Evolutionary conservation across 2,797 vertebrate genomes (phyloP).

Genomic region (Fratercula arctica): DNA sequence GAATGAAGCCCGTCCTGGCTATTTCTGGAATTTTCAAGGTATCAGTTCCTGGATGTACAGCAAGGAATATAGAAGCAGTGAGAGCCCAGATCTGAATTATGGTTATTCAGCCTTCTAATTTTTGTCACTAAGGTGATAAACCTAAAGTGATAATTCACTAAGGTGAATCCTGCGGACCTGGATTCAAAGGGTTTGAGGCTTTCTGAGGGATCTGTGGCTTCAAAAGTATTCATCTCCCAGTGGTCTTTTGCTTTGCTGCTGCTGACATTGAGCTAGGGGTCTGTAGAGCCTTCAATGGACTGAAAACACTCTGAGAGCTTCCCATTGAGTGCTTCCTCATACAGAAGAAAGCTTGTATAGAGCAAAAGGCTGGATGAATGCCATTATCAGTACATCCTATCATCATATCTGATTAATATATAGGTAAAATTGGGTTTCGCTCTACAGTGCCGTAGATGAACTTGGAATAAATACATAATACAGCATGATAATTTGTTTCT

Average conservation of each 20-base stretch:
- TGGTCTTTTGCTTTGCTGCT: neutral
- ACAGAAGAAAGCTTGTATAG: neutral
- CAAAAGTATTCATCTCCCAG: neutral
- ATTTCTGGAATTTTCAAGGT: neutral
- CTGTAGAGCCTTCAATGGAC: neutral
- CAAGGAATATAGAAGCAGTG: neutral
- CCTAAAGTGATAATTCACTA: neutral
- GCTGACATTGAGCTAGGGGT: neutral
- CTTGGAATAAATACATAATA: neutral
- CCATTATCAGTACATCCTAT: neutral
- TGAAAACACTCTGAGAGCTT: neutral
- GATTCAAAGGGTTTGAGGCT: neutral
- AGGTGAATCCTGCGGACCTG: fast-evolving
- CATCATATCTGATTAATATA: neutral
- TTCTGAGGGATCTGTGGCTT: neutral
- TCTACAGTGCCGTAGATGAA: neutral
- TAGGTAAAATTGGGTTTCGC: neutral
- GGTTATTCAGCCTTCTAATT: neutral
- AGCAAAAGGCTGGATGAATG: neutral
- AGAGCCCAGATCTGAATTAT: neutral
- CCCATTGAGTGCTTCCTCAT: neutral
- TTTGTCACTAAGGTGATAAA: neutral
- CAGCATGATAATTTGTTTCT: neutral
- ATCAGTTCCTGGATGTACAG: neutral
- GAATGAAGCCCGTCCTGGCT: neutral